A percentile compares a stretch with the other conserved stretches of the same genome.
Evolutionary conservation across 2,888 invertebrate species (phyloP).

Genomic region (Oxycera nigricornis): DNA sequence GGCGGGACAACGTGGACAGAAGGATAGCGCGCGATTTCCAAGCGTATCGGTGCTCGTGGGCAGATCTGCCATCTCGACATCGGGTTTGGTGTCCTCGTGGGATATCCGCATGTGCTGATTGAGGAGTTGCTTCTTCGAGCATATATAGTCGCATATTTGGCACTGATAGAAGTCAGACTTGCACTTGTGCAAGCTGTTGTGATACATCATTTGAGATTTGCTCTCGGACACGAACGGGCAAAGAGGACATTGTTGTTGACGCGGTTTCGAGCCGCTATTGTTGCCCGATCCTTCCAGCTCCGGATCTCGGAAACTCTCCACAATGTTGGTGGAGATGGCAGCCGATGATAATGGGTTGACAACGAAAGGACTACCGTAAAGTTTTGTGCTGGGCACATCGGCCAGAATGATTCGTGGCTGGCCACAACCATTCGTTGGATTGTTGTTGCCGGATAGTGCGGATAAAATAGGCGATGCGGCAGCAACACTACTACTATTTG

Average conservation of each 20-base stretch:
- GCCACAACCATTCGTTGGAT: neutral
- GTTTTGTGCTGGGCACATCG: neutral
- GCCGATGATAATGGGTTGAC: neutral
- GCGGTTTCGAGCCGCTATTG: conserved; percentile 58
- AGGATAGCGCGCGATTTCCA: conserved; percentile 63
- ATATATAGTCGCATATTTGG: conserved; percentile 81
- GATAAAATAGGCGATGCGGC: neutral
- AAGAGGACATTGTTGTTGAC: conserved; percentile 78
- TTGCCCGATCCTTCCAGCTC: neutral
- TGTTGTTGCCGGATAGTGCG: neutral
- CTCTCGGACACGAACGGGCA: conserved; percentile 88
- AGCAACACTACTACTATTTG: neutral
- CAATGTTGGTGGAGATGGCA: neutral
- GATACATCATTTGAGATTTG: conserved; percentile 85
- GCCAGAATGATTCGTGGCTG: neutral
- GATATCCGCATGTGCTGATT: conserved; percentile 80
- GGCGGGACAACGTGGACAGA: conserved; percentile 84
- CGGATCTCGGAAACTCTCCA: neutral
- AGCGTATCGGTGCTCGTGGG: neutral
- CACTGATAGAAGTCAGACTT: conserved; percentile 69
- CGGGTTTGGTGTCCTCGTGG: conserved; percentile 53
- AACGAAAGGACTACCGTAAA: neutral
- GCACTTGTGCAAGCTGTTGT: conserved; percentile 78
- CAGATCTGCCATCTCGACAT: neutral
- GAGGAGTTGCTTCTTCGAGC: conserved; percentile 79